These are phyloP conservation scores for Gymnoscopelus braueri DNA, from an alignment of 2,797 vertebrate genomes.

Conservation along the genomic window DNA sequence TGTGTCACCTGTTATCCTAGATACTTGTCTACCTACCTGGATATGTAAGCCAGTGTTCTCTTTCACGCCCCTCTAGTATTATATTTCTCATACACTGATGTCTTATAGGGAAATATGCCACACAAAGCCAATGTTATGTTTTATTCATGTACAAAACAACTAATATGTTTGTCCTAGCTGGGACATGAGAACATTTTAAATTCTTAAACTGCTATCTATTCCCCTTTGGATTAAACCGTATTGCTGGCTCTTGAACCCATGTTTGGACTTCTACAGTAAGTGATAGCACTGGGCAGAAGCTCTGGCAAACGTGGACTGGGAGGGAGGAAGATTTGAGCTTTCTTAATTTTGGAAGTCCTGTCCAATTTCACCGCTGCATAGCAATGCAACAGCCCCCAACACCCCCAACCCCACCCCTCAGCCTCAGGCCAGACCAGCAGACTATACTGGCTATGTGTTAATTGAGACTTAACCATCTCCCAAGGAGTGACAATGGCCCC, in stretches of 20 bases:
- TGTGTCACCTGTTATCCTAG: conserved; percentile 38
- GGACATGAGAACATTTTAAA: too few species aligned
- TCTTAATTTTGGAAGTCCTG: conserved; percentile 2
- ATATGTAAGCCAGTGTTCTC: neutral
- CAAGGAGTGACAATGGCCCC: conserved; percentile 56
- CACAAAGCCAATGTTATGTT: too few species aligned
- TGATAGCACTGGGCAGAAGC: neutral
- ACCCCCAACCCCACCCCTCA: conserved; percentile 10
- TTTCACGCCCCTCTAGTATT: too few species aligned
- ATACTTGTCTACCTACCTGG: conserved; percentile 25
- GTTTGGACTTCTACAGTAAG: neutral
- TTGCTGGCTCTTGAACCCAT: conserved; percentile 5
- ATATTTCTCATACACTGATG: too few species aligned
- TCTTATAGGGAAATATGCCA: too few species aligned
- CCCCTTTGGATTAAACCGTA: neutral
- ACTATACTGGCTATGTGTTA: conserved; percentile 51
- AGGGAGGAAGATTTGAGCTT: neutral
- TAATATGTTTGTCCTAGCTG: too few species aligned
- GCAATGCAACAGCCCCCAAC: conserved; percentile 8
- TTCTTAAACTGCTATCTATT: too few species aligned
- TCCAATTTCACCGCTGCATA: conserved; percentile 5
- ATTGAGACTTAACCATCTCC: conserved; percentile 56
- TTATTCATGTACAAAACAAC: too few species aligned
- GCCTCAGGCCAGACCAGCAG: conserved; percentile 27
- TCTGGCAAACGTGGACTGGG: neutral